These are phyloP conservation scores for Rousettus leschenaultii DNA, from an alignment of 2,113 vertebrate genomes.

Conservation along the genomic window DNA sequence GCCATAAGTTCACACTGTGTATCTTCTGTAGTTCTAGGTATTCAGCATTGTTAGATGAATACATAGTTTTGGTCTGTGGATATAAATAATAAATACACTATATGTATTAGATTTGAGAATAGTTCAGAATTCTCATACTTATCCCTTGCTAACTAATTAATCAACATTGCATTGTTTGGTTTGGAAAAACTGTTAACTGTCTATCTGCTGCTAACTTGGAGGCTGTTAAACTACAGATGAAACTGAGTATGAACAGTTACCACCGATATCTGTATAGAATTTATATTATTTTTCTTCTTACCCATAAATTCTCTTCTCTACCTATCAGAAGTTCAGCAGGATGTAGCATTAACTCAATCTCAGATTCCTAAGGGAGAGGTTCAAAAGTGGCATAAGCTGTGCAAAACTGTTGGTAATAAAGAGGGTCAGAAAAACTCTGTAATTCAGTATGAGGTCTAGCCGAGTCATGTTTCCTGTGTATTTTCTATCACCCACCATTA, in stretches of 20 bases:
- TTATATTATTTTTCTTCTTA: background rate
- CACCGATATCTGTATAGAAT: background rate
- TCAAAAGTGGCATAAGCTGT: background rate
- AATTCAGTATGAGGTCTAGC: background rate
- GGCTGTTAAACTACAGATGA: background rate
- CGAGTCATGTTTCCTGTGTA: background rate
- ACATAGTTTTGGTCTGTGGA: background rate
- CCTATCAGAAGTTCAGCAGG: background rate
- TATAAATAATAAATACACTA: background rate
- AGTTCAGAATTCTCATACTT: background rate
- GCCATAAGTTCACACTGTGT: background rate
- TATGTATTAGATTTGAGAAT: background rate
- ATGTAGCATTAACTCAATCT: background rate
- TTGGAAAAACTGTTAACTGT: constrained; percentile 1
- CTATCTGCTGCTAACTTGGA: background rate
- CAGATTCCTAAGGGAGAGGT: background rate
- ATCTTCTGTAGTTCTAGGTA: background rate
- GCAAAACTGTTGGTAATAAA: constrained; percentile 10
- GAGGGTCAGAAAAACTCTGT: background rate
- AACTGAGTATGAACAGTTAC: background rate
- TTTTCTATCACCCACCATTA: background rate
- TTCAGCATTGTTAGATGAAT: background rate
- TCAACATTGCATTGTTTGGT: background rate
- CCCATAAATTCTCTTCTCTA: background rate
- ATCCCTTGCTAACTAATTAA: background rate